phyloP scores from a whole-genome alignment of 2,888 invertebrate species.

The Oconnorella tubifera region DNA sequence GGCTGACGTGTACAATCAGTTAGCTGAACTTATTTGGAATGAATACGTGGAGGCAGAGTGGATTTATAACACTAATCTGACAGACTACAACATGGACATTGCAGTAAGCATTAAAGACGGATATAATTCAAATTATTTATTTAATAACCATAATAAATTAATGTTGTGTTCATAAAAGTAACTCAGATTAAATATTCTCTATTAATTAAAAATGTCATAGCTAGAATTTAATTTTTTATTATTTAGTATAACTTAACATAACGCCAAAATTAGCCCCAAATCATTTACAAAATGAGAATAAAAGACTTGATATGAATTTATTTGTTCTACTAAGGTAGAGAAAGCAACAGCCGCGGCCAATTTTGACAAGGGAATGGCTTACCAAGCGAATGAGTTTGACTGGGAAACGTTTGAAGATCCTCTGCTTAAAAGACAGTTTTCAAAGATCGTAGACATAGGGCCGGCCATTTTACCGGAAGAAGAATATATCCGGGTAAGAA shows the following conservation, averaged over 20 bases:
- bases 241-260: too few relatives aligned
- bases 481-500: slow-evolving; percentile 7
- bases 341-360: slow-evolving; percentile 32
- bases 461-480: slow-evolving; percentile 66
- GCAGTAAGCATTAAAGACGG: too few relatives aligned
- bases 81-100: slow-evolving; percentile 41
- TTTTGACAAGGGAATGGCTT: slow-evolving; percentile 74
- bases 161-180: too few relatives aligned
- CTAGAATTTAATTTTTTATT: too few relatives aligned
- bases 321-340: slow-evolving; percentile 13
- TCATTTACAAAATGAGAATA: too few relatives aligned
- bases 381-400: slow-evolving; percentile 69
- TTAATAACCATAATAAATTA: too few relatives aligned
- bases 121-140: too few relatives aligned
- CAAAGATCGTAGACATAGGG: slow-evolving; percentile 70
- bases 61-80: slow-evolving; percentile 47
- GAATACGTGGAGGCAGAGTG: slow-evolving; percentile 38
- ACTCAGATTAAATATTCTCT: too few relatives aligned
- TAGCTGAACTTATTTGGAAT: slow-evolving; percentile 26
- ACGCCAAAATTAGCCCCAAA: too few relatives aligned
- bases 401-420: slow-evolving; percentile 72
- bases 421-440: slow-evolving; percentile 71
- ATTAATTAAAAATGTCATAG: too few relatives aligned
- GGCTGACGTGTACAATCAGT: slow-evolving; percentile 37
- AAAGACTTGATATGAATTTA: too few relatives aligned